A percentile compares a stretch with the other conserved stretches of the same genome.
Conservation (phyloP, 2,113 vertebrate genomes). For the Cyprinus carpio region DNA sequence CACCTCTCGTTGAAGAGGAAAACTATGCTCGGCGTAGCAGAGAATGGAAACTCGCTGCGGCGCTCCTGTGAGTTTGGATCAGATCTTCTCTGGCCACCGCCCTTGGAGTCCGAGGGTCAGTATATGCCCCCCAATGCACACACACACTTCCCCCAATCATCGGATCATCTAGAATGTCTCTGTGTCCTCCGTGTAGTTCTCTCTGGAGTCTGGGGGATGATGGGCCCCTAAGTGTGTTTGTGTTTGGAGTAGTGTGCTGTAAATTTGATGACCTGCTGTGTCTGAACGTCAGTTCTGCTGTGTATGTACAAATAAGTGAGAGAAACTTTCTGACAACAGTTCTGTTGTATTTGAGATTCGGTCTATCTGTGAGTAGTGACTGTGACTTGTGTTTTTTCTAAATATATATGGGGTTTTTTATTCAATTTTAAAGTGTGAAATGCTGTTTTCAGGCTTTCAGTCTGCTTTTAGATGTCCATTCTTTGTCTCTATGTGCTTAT, state of each 20-base stretch:
- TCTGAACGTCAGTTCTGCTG: conserved; percentile 8
- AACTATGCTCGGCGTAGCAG: conserved; percentile 72
- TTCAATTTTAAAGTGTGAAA: background rate
- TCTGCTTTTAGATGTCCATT: conserved; percentile 56
- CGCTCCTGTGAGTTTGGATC: conserved; percentile 82
- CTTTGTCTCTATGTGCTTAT: conserved; percentile 22
- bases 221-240: conserved; percentile 15
- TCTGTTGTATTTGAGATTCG: conserved; percentile 5
- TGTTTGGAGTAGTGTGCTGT: conserved; percentile 28
- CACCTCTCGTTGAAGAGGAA: conserved; percentile 82
- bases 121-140: conserved; percentile 23
- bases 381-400: conserved; percentile 26
- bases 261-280: conserved; percentile 36
- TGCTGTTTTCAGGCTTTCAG: conserved; percentile 6
- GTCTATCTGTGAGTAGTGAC: conserved; percentile 22
- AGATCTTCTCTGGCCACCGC: conserved; percentile 80
- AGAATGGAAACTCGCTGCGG: conserved; percentile 79
- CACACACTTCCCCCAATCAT: conserved; percentile 10
- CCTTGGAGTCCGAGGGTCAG: conserved; percentile 80
- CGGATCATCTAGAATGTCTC: conserved; percentile 35
- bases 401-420: background rate
- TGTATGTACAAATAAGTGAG: background rate
- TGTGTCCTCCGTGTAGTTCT: conserved; percentile 29
- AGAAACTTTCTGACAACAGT: background rate
- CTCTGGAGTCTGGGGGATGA: conserved; percentile 14